Evolutionary conservation across 2,888 invertebrate genomes (phyloP), one percentile per base, ranked within the genome.

Genomic region (Chirona hameri): DNA sequence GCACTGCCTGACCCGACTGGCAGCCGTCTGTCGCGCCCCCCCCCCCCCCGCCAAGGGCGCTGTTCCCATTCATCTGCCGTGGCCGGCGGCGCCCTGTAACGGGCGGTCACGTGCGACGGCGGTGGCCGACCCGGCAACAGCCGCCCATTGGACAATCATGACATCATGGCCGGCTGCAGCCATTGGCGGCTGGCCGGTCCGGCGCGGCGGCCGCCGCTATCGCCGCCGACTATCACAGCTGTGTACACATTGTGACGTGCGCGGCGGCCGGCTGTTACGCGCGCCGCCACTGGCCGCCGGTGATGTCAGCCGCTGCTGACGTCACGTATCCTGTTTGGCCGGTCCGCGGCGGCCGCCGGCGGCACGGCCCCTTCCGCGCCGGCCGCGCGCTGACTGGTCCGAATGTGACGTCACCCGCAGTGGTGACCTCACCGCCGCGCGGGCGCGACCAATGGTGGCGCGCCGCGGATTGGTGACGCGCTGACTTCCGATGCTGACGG

Each of bases 341-440:
- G 76, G 31, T 21, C 31, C 4, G 18, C 46, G 21, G 76, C 24
- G 72, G 18, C 27, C 15, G 65, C 65, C 21, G 72, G 31, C 72
- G 31, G 27, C 29, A 18, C 69, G 21, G 39, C 31, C 72, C 46
- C 76, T 76, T 46, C 76, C 76, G 76, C 46, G 76, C 15, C 39
- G 39, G 24, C 18, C 76, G 69, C 31, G 46, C 76, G 76, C 76
- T 24, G 10, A 76, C 46, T 24, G 76, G 76, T 31, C 39, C 24
- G 12, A 0, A 24, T 21, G 46, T 46, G 76, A 76, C 76, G 76
- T 76, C 76, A 81, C 81, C 39, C 31, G 57, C 5, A 31, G 72
- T 14, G 80, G 60, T 60, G 81, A 60, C 69, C 80, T 80, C 82
- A 80, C 81, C 48, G 48, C n/a, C 80, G 65, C 46, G 80, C 39